Evolutionary conservation across 2,888 invertebrate genomes (phyloP), one percentile per base, ranked within the genome.

Genomic region (Buathra laborator): DNA sequence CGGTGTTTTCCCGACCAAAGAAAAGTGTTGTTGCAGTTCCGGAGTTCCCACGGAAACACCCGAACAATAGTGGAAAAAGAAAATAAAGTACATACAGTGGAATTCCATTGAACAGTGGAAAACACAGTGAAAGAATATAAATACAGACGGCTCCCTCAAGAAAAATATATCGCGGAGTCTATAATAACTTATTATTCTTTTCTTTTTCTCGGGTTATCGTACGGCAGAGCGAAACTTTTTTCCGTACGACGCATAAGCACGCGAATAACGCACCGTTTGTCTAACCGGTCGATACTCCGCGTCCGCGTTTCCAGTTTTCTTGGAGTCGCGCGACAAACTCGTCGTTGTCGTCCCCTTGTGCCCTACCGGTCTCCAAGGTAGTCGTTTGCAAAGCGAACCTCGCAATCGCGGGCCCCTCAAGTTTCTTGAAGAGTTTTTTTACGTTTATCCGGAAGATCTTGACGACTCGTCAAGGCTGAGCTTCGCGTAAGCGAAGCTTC

Each of bases 271-370:
- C 76, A 66, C 64, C 43, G 76, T 32, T 37, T 24, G 9, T 3
- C 43, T 53, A 19, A 76, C 76, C 76, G 76, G 66, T 76, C 76
- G 19, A 76, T 76, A 76, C 24, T 37, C 32, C 48, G 66, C 2
- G 37, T 9, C 46, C 10, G 24, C n/a, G 16, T 59, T 46, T 72
- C 59, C 72, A 75, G 64, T 66, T 66, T 24, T 6, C 62, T 37
- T 51, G n/a, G 37, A 46, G 37, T 75, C 64, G 32, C 37, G 10
- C 64, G 64, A 51, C 64, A 64, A 64, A 48, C 75, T 76, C 43
- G 66, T 51, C 5, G 19, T 32, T 43, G 66, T 51, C 2, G 19
- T 32, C 16, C n/a, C 37, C 6, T 37, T 37, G 5, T 43, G 37
- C 37, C 56, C 19, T 56, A 0, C 66, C 14, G 66, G 12, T 16